These are phyloP conservation scores for Rhabdornis inornatus DNA, from an alignment of 2,113 vertebrate genomes.

Conservation along the genomic window DNA sequence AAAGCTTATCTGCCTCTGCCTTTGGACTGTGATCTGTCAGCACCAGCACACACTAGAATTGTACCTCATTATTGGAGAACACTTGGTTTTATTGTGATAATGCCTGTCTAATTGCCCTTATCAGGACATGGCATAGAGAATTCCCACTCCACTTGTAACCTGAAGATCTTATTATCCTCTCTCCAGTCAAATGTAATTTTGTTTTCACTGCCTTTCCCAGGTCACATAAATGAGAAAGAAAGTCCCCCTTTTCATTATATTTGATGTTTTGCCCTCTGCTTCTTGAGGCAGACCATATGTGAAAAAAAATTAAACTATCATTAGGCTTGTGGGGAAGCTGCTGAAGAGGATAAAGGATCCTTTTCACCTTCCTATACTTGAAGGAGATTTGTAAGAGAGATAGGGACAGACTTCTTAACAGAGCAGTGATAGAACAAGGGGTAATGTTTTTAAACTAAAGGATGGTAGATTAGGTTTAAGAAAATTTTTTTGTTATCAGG, in stretches of 20 bases:
- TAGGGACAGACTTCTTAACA: background rate
- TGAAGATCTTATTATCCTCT: constrained; percentile 56
- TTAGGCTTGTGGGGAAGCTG: background rate
- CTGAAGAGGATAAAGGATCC: background rate
- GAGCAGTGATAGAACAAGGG: accelerated
- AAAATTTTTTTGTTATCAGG: accelerated
- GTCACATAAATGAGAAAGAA: constrained; percentile 33
- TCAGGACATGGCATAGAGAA: constrained; percentile 56
- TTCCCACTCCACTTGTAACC: constrained; percentile 27
- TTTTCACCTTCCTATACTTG: background rate
- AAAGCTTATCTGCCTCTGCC: background rate
- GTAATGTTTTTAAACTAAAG: background rate
- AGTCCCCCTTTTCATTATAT: constrained; percentile 4
- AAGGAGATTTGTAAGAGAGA: background rate
- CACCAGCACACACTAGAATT: background rate
- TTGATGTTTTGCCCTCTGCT: background rate
- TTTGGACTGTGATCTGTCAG: background rate
- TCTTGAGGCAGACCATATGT: background rate
- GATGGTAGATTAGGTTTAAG: background rate
- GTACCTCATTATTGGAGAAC: constrained; percentile 30
- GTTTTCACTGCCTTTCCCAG: constrained; percentile 30
- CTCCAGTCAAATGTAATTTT: constrained; percentile 51
- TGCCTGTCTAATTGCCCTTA: constrained; percentile 58
- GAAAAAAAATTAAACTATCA: background rate
- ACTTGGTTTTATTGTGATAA: constrained; percentile 53